phyloP scores from a whole-genome alignment of 2,113 vertebrate genomes.

The Poeciliopsis turrubarensis region DNA sequence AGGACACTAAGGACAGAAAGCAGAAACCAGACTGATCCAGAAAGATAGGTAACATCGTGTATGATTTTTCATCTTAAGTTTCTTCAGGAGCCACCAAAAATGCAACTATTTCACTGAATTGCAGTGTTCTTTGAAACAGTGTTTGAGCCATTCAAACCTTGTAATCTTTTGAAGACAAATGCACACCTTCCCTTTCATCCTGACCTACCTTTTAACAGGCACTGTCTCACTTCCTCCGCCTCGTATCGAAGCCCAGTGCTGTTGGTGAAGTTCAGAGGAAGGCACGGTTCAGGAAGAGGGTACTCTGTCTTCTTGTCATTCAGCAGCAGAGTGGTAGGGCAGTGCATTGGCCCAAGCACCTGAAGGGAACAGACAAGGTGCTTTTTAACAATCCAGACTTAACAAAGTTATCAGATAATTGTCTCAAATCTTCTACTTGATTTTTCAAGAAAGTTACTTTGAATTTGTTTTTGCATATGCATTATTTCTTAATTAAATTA shows the following conservation, averaged over 20 bases:
- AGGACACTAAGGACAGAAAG: slow-evolving; percentile 39
- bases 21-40: not conserved
- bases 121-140: slow-evolving; percentile 6
- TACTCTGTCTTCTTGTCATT: slow-evolving; percentile 65
- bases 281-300: slow-evolving; percentile 63
- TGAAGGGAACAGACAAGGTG: slow-evolving; percentile 27
- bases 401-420: not conserved
- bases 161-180: slow-evolving; percentile 30
- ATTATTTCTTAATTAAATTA: slow-evolving; percentile 40
- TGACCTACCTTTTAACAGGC: slow-evolving; percentile 78
- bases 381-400: not conserved
- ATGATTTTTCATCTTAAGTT: not conserved
- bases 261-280: slow-evolving; percentile 73
- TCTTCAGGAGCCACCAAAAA: not conserved
- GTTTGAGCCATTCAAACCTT: slow-evolving; percentile 8
- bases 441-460: slow-evolving; percentile 38
- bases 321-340: slow-evolving; percentile 70
- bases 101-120: slow-evolving; percentile 13
- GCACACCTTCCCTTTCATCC: slow-evolving; percentile 18
- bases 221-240: slow-evolving; percentile 79
- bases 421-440: slow-evolving; percentile 23
- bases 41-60: slow-evolving; percentile 3
- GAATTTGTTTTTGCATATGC: slow-evolving; percentile 16
- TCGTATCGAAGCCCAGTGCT: slow-evolving; percentile 76
- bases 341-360: slow-evolving; percentile 73